phyloP scores from a whole-genome alignment of 2,797 vertebrate species.

The Rhabdophis nuchalis region DNA sequence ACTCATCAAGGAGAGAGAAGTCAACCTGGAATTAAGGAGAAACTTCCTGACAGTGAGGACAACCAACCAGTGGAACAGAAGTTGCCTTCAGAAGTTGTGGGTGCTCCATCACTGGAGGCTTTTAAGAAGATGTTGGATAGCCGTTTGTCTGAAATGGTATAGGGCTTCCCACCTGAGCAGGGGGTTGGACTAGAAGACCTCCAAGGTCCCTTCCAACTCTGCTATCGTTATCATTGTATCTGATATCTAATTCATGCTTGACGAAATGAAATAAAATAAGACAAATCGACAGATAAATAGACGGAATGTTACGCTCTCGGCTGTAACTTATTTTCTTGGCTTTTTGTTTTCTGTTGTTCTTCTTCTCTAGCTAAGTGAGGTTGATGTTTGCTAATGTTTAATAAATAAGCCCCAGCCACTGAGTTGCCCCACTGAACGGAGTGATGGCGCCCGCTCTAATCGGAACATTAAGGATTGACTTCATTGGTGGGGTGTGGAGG shows the following conservation, averaged over 20 bases:
- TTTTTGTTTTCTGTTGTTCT: background rate
- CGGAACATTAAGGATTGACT: background rate
- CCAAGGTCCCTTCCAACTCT: background rate
- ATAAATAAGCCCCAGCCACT: background rate
- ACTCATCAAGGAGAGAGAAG: background rate
- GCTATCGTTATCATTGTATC: too few species aligned
- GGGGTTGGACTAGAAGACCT: background rate
- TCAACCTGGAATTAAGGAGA: background rate
- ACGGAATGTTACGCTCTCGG: background rate
- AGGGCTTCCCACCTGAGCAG: background rate
- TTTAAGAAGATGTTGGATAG: background rate
- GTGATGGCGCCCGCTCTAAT: background rate
- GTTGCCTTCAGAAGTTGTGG: background rate
- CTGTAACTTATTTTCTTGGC: background rate
- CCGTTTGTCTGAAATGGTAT: background rate
- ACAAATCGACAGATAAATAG: background rate
- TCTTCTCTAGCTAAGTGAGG: background rate
- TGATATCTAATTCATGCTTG: too few species aligned
- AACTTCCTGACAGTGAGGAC: background rate
- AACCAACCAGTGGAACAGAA: background rate
- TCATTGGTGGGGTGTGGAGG: accelerated
- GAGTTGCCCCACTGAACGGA: background rate
- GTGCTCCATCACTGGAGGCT: background rate
- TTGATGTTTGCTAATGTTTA: background rate
- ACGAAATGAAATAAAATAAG: too few species aligned